Base-by-base conservation (phyloP, 2,888 invertebrate genomes). In the Pseudolycoriella hygida region DNA sequence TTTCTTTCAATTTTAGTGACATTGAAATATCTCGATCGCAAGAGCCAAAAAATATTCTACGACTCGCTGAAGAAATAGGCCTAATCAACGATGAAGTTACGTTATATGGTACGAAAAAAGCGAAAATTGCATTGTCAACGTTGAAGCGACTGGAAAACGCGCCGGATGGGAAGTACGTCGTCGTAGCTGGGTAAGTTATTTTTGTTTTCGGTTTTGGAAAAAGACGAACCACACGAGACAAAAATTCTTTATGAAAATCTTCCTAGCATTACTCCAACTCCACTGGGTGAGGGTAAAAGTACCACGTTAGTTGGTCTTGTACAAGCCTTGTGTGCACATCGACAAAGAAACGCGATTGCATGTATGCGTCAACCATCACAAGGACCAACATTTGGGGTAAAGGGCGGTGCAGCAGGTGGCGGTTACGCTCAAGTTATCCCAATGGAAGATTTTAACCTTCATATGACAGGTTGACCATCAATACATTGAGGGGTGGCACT, bases 361-460 rank as follows among this genome's bases (percentile, higher is more conserved):
- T 92, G 90, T 56, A 76, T 98, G 56, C 74, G 98, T 2, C 98
- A 98, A 60, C 97, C 98, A 1, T 96, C 94, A 42, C 96, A 97
- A 66, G 98, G 98, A 3, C 98, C 98, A 2, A 98, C 97, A 8
- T 98, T 98, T 66, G 97, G 98, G 11, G 93, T 98, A 46, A 94
- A 94, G 70, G 90, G 93, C 43, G 97, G 97, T 19, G 98, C 97
- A 2, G 97, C 98, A 6, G 98, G 98, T 2, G 98, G 97, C 15
- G 97, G 97, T 3, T 97, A 96, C 62, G 84, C 97, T 0, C 86
- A 87, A 71, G 86, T 89, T 0, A 96, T 98, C 52, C 98, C 98
- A 0, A 98, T 98, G 98, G 97, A 98, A 66, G 97, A 98, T 56
- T 97, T 98, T 66, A 98, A 98, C 68, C 74, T 98, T 1, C 97